A percentile compares a stretch with the other conserved stretches of the same genome.
These are phyloP conservation scores for Stegana nigrithorax DNA, from an alignment of 2,888 invertebrate species.

Conservation along the genomic window DNA sequence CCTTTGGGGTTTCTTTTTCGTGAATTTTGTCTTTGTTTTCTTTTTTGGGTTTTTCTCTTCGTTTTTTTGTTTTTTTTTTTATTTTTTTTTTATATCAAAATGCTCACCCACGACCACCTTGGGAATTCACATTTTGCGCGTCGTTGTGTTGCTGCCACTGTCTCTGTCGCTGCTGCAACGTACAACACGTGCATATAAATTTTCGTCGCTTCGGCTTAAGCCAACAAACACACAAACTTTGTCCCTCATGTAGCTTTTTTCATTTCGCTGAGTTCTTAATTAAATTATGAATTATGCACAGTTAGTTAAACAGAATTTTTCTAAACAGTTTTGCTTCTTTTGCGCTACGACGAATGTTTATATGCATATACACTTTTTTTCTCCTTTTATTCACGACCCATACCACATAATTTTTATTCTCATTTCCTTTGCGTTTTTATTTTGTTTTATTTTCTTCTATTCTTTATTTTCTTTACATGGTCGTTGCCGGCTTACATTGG, in stretches of 20 bases:
- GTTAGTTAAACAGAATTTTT: slow-evolving; percentile 64
- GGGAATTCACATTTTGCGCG: background rate
- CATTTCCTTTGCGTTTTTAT: slow-evolving; percentile 6
- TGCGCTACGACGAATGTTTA: background rate
- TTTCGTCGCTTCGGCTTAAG: no score
- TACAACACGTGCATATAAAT: no score
- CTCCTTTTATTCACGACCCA: background rate
- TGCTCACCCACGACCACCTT: background rate
- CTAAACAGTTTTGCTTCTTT: slow-evolving; percentile 1
- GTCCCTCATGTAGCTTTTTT: slow-evolving; percentile 60
- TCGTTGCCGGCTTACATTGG: slow-evolving; percentile 49
- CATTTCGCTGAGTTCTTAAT: slow-evolving; percentile 66
- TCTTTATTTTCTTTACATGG: slow-evolving; percentile 25
- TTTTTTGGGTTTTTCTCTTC: no score
- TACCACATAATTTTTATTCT: background rate
- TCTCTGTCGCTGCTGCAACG: no score
- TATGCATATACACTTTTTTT: slow-evolving; percentile 1
- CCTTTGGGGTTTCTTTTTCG: no score
- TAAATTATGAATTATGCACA: slow-evolving; percentile 67
- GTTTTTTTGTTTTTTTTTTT: background rate
- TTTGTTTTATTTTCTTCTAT: slow-evolving; percentile 8
- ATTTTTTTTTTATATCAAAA: background rate
- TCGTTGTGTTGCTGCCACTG: no score
- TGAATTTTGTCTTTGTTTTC: no score
- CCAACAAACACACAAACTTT: no score